A percentile compares a stretch with the other conserved stretches of the same genome.
Evolutionary conservation across 2,888 invertebrate species (phyloP).

Genomic region (Drosophila melanosoma): DNA sequence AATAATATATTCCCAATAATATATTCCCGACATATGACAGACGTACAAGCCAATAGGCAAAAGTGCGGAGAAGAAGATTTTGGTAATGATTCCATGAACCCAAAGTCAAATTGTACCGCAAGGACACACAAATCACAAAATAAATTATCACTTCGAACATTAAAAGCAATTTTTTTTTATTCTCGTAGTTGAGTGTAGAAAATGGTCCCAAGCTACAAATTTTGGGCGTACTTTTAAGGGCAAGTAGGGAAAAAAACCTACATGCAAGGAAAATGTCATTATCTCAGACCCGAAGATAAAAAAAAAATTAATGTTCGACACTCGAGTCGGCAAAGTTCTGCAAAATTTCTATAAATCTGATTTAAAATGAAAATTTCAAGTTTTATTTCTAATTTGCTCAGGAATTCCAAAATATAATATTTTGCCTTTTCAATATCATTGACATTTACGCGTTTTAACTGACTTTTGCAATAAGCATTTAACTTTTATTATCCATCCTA

Average conservation of each 20-base stretch:
- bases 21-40: neutral
- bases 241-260: neutral
- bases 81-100: neutral
- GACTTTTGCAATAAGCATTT: conserved; percentile 15
- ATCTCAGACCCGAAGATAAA: neutral
- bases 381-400: conserved; percentile 21
- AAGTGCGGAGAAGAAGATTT: neutral
- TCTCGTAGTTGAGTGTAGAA: neutral
- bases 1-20: neutral
- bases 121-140: neutral
- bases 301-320: neutral
- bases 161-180: neutral
- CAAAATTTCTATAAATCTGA: neutral
- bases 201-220: neutral
- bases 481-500: neutral
- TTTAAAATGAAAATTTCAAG: conserved; percentile 12
- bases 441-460: conserved; percentile 11
- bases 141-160: neutral
- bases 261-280: neutral
- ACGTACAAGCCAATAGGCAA: neutral
- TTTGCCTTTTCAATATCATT: conserved; percentile 14
- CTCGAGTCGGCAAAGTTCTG: neutral
- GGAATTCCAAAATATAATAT: conserved; percentile 12
- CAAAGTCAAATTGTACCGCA: neutral
- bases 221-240: neutral